Evolutionary conservation across 2,888 invertebrate genomes (phyloP), one percentile per base, ranked within the genome.

Genomic region (Drosophila acutilabella): DNA sequence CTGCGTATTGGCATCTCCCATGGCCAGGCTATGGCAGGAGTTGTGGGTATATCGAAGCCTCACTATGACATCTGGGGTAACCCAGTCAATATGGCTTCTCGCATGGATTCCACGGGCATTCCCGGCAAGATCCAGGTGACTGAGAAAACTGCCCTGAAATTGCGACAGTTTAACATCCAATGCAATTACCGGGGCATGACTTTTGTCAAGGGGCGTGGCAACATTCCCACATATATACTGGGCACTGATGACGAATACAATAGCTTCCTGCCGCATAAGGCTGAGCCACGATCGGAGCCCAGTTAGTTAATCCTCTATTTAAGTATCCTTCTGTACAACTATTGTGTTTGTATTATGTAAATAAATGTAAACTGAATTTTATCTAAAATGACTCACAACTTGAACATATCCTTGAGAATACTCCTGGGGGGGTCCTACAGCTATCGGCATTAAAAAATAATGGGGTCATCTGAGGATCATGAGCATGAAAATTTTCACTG

Each of bases 31-130:
- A 97, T 98, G 71, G 98, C 98, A 0, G 98, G 98, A 3, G 98
- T 99, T 0, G 97, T 98, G 3, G 98, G 98, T 0, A 97, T 97
- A 0, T 95, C 96, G 70, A 98, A 98, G 90, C 98, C 98, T 0
- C 94, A 98, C 48, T 98, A 98, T 91, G 98, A 99, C 91, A 98
- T 98, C 88, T 99, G 98, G 98, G 98, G 98, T 0, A 97, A 98
- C 92, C 96, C 98, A 0, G 98, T 98, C 0, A 99, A 99, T 92
- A 96, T 99, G 95, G 98, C 99, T 3, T 98, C 98, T 0, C 94
- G 99, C 86, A 98, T 99, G 98, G 98, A 98, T 90, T 97, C 97
- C 0, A 97, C 97, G 1, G 98, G 98, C 7, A 93, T 95, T 74
- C 94, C 95, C 2, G 96, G 96, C 44, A 94, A 94, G 91, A 96